Conservation (phyloP, 2,113 vertebrate species). For the Pachycephala philippinensis region DNA sequence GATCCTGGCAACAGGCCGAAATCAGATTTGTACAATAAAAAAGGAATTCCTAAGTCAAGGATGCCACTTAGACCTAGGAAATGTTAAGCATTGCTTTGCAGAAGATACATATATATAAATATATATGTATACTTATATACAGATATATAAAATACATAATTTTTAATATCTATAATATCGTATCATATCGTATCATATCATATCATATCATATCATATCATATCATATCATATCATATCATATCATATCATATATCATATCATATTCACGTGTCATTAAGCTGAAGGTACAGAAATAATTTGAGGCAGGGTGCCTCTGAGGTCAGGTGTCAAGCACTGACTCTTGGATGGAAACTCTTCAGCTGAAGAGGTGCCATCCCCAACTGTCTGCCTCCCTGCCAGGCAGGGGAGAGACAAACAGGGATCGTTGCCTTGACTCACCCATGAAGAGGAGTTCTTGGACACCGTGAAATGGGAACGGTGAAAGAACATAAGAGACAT, state of each 20-base stretch:
- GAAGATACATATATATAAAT: background rate
- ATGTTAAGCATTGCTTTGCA: background rate
- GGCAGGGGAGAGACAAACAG: background rate
- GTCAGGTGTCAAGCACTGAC: background rate
- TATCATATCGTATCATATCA: too few relatives aligned
- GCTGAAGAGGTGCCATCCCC: background rate
- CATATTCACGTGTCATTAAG: background rate
- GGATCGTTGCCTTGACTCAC: background rate
- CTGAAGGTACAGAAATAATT: background rate
- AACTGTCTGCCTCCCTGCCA: background rate
- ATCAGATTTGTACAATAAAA: background rate
- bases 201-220: too few relatives aligned
- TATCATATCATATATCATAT: too few relatives aligned
- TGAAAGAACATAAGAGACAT: background rate
- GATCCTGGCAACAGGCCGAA: background rate
- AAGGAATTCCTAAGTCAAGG: background rate
- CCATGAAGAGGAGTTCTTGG: background rate
- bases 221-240: too few relatives aligned
- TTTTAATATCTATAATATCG: too few relatives aligned
- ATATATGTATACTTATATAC: background rate
- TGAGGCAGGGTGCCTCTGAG: background rate
- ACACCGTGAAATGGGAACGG: fast-evolving
- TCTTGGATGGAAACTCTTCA: background rate
- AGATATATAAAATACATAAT: background rate
- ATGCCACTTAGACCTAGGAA: background rate